A percentile compares a stretch with the other conserved stretches of the same genome.
phyloP scores from a whole-genome alignment of 35 echinoderm and acorn worm species.

The Acanthaster planci region DNA sequence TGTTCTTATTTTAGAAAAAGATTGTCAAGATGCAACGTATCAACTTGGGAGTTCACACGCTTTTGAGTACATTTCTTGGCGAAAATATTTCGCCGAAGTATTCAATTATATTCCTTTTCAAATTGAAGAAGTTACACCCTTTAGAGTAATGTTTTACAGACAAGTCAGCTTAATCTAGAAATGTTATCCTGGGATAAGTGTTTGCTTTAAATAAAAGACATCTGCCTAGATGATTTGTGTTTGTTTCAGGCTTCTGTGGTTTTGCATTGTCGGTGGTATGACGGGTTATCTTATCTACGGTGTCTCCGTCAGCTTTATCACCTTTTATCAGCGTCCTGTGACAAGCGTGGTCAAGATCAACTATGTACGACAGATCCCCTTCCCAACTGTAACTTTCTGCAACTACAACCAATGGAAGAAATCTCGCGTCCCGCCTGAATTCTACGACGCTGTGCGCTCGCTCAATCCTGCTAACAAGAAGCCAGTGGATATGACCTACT shows the following conservation, averaged over 20 bases:
- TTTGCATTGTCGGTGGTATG: not conserved
- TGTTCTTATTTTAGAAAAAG: too few relatives aligned
- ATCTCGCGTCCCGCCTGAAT: not conserved
- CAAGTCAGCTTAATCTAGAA: not conserved
- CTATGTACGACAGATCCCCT: not conserved
- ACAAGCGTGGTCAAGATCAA: slow-evolving; percentile 12
- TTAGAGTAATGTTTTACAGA: too few relatives aligned
- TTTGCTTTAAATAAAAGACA: not conserved
- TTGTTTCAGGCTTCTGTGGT: not conserved
- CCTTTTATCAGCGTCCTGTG: not conserved
- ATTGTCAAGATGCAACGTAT: too few relatives aligned
- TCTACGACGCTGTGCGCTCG: not conserved
- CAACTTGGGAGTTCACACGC: too few relatives aligned
- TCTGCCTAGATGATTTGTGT: not conserved
- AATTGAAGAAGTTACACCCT: not conserved
- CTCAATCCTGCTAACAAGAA: too few relatives aligned
- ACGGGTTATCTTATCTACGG: not conserved
- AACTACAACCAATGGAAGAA: slow-evolving; percentile 25
- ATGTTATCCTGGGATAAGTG: not conserved
- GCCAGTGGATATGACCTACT: too few relatives aligned
- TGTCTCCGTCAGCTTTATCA: not conserved
- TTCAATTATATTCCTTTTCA: not conserved
- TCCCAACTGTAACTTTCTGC: slow-evolving; percentile 46
- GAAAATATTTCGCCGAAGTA: not conserved
- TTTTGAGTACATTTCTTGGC: not conserved